Conservation (phyloP, 2,113 vertebrate genomes). For the Melozone crissalis region DNA sequence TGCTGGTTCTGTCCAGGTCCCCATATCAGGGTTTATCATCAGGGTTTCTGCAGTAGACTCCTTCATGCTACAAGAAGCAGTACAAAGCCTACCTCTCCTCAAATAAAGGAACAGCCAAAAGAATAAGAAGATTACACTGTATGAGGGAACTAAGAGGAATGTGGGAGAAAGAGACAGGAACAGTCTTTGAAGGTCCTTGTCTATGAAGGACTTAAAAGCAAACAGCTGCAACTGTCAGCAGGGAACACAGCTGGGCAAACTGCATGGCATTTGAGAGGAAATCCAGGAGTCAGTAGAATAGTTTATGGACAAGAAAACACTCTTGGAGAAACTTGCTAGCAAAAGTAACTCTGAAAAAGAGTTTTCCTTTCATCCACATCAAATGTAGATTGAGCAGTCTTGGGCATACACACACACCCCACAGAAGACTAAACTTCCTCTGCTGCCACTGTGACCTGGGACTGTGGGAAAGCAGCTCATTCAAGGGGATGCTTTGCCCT, state of each 20-base stretch:
- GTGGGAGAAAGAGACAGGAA: neutral
- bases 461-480: neutral
- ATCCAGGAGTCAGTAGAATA: neutral
- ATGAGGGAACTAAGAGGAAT: neutral
- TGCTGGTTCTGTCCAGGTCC: neutral
- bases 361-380: neutral
- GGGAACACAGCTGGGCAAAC: neutral
- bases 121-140: neutral
- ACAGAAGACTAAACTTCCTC: neutral
- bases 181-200: neutral
- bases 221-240: neutral
- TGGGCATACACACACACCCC: fast-evolving
- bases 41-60: neutral
- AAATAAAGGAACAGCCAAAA: neutral
- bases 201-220: neutral
- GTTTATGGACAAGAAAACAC: neutral
- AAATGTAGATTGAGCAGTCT: fast-evolving
- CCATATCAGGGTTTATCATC: neutral
- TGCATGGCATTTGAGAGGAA: neutral
- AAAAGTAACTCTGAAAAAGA: neutral
- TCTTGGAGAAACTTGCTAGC: neutral
- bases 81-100: neutral
- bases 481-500: neutral
- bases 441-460: neutral
- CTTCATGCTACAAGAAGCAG: neutral